Base-by-base conservation (phyloP, 1,140 invertebrate genomes). In the Dendroctonus valens region DNA sequence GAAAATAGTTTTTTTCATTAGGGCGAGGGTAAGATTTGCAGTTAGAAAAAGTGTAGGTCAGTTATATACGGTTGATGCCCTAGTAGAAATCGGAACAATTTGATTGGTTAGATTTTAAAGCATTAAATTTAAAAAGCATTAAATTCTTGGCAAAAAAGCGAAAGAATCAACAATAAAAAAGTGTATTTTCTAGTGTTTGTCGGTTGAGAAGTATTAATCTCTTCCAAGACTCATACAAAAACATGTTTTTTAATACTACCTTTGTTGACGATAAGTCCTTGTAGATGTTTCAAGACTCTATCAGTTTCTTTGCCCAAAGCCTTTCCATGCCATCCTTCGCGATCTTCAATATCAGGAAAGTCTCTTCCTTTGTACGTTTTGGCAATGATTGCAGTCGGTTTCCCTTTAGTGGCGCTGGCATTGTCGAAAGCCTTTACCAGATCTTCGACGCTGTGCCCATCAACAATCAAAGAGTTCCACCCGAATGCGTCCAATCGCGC, bases 321-420 rank as follows among this genome's bases (percentile, higher is more conserved):
- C 77, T 99, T 99, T 44, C 98, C 98, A 77, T 99, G 97, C 96
- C 96, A 99, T 77, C 97, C 95, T 53, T 95, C 90, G 68, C 85
- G 49, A 81, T 99, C 92, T 80, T 98, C 96, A 75, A 99, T 94
- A 15, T 61, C 65, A 12, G 69, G 69, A 46, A 70, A 72, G 41
- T 72, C 59, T 66, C 57, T 70, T 39, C 70, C 72, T 60, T 99
- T 99, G 78, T 87, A 96, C 0, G 97, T 99, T 82, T 98, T 97
- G 15, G 94, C 94, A 53, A 99, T 81, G 38, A 99, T 85, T 51
- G 92, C 95, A 12, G 95, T 97, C 26, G 98, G 98, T 75, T 91
- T 90, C 44, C 85, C 93, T 76, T 89, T 89, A 0, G 87, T 89
- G 15, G 80, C 78, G 39, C 87, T 81, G 3, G 93, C 93, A 77